Evolutionary conservation across 1,140 invertebrate species (phyloP).

Genomic region (Lordiphosa stackelbergi): DNA sequence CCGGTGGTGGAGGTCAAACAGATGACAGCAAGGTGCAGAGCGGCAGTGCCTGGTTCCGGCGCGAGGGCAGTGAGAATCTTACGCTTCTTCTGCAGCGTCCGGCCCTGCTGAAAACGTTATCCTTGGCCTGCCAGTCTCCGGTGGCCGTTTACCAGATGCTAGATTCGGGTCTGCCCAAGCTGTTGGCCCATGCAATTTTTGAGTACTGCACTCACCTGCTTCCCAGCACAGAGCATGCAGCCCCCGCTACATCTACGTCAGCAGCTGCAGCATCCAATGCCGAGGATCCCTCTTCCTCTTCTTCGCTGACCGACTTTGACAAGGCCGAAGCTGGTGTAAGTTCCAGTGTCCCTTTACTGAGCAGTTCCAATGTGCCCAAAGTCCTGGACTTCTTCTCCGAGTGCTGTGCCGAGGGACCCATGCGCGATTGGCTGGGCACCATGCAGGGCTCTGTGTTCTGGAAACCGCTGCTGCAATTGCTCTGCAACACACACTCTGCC

Average conservation of each 20-base stretch:
- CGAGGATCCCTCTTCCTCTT: slow-evolving; percentile 12
- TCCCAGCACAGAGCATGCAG: slow-evolving; percentile 21
- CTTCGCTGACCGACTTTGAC: slow-evolving; percentile 78
- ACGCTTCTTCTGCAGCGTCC: slow-evolving; percentile 79
- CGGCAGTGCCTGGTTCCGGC: slow-evolving; percentile 79
- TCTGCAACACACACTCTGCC: slow-evolving; percentile 80
- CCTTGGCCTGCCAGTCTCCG: slow-evolving; percentile 86
- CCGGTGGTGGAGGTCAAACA: slow-evolving; percentile 78
- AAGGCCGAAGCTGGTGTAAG: slow-evolving; percentile 70
- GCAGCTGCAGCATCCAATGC: slow-evolving; percentile 1
- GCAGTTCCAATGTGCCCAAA: slow-evolving; percentile 77
- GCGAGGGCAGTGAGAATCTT: slow-evolving; percentile 77
- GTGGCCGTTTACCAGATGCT: slow-evolving; percentile 85
- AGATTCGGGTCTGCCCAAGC: slow-evolving; percentile 85
- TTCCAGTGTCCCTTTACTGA: slow-evolving; percentile 37
- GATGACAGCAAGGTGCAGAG: slow-evolving; percentile 84
- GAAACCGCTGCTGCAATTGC: slow-evolving; percentile 86
- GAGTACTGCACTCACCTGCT: slow-evolving; percentile 78
- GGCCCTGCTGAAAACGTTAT: slow-evolving; percentile 85
- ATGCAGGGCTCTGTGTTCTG: slow-evolving; percentile 89
- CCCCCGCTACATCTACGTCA: neutral
- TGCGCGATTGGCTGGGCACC: slow-evolving; percentile 91
- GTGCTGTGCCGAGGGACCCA: slow-evolving; percentile 86
- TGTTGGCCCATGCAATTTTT: slow-evolving; percentile 80
- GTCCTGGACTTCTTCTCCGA: slow-evolving; percentile 90